Conservation (phyloP, 2,113 vertebrate species). For the Ailuropoda melanoleuca region DNA sequence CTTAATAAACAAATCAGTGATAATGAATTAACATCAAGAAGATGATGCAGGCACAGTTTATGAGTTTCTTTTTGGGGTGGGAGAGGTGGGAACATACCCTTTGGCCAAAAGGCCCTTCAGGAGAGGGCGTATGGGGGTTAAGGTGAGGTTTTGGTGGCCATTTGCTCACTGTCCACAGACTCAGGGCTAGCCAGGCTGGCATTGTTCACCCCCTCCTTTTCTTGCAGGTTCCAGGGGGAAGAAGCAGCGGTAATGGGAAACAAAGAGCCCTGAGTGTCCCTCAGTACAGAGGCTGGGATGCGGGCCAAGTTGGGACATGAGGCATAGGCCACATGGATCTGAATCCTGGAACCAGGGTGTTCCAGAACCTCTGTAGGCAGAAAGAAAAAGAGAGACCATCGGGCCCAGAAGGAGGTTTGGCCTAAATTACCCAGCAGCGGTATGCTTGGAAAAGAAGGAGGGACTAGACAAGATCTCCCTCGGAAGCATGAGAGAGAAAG, state of each 20-base stretch:
- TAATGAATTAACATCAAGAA: neutral
- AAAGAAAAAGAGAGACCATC: neutral
- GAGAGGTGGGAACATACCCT: neutral
- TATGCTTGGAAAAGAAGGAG: neutral
- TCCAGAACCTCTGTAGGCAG: neutral
- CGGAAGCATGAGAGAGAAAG: neutral
- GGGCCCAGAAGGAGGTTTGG: neutral
- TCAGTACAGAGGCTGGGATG: neutral
- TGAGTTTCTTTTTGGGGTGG: neutral
- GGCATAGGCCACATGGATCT: neutral
- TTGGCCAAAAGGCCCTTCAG: neutral
- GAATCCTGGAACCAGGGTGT: neutral
- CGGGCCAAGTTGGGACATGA: neutral
- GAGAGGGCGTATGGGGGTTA: neutral
- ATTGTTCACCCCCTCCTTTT: neutral
- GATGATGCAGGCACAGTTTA: neutral
- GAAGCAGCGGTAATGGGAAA: neutral
- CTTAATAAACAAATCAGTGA: neutral
- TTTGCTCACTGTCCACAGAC: neutral
- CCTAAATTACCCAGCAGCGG: neutral
- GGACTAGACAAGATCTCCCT: neutral
- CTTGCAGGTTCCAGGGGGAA: neutral
- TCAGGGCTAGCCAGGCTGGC: neutral
- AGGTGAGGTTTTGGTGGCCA: neutral
- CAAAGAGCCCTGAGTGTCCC: neutral